Evolutionary conservation across 1,140 invertebrate genomes (phyloP), one percentile per base, ranked within the genome.

Genomic region (Adelges cooleyi): DNA sequence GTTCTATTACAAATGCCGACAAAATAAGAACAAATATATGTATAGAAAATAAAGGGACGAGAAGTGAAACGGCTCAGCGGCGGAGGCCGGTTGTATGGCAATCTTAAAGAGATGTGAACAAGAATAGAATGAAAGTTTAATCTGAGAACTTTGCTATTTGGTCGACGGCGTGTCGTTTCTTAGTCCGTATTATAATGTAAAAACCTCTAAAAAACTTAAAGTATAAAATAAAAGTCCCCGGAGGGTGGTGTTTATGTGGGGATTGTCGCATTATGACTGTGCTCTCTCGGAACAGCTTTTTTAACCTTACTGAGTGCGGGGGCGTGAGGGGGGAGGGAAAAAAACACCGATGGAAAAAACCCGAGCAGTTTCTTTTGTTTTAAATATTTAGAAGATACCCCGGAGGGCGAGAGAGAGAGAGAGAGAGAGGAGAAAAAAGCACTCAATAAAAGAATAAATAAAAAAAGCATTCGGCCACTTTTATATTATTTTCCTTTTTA

Each of bases 381-480:
- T 62, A 62, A 62, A 62, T 62, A 62, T 62, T 62, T 62, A 62
- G 56, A 62, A 62, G 56, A 62, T 48, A 48, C 56, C 56, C 56
- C 56, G 56, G 29, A 62, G 56, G 56, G 56, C n/a, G 40, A 8
- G 3, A 4, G n/a, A 44, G 10, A 17, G 36, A 42, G 38, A 59
- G 20, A n/a, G 38, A 42, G 53, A n/a, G n/a, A n/a, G n/a, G n/a
- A n/a, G n/a, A 33, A 62, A 62, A 62, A 62, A 62, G 56, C 56
- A 62, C 56, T 62, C 56, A 62, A 62, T 62, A 62, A 62, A 62
- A 62, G 56, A 62, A 62, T 62, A 62, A 62, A 62, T 62, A 62
- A 62, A 62, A n/a, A 62, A 29, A 44, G 56, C 56, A 62, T 62
- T 46, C 29, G 56, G 56, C 56, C 56, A 62, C 56, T 62, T 62